Evolutionary conservation across 2,113 vertebrate genomes (phyloP), one percentile per base, ranked within the genome.

Genomic region (Microcebus tavaratra): DNA sequence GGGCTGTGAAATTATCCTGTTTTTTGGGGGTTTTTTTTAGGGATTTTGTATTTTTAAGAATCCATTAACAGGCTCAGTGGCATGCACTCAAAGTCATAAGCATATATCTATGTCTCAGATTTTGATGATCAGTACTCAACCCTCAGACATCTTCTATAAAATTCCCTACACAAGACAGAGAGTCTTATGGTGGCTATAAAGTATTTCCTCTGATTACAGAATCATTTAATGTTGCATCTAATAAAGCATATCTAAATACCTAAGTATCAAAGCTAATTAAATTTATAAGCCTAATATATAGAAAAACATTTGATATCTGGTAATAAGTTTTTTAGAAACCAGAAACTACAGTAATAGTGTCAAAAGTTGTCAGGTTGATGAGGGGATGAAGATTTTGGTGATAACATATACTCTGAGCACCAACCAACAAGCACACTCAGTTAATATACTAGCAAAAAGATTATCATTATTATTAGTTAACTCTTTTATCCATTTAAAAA

Each of bases 381-480:
- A 1, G 11, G 12, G 1, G 29, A 1, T 27, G 8, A 80, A 59
- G 0, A 6, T 61, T 59, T 68, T 6, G 1, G 5, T 2, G 1
- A 57, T 12, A 67, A n/a, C 14, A 61, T 48, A 13, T 18, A 23
- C 23, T 79, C 63, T 36, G 23, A 29, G 50, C 1, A 23, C 50
- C 29, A 1, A 23, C 0, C 5, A 50, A 18, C 8, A 67, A 55
- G 15, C 50, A 6, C 59, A 45, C 1, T 42, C 36, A 59, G 15
- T 21, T 36, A 6, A 27, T 45, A 23, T 25, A 34, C 25, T 55
- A 85, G 53, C 7, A 8, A 88, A 10, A 63, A 42, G 12, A 21
- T 61, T 73, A 83, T 29, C 29, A 63, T 63, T 63, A 63, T 57
- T 21, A 65, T 53, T 39, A 65, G 11, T 72, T 84, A 73, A 70